A percentile compares a stretch with the other conserved stretches of the same genome.
These are phyloP conservation scores for Pseudochirops corinnae DNA, from an alignment of 2,797 vertebrate genomes.

Conservation along the genomic window DNA sequence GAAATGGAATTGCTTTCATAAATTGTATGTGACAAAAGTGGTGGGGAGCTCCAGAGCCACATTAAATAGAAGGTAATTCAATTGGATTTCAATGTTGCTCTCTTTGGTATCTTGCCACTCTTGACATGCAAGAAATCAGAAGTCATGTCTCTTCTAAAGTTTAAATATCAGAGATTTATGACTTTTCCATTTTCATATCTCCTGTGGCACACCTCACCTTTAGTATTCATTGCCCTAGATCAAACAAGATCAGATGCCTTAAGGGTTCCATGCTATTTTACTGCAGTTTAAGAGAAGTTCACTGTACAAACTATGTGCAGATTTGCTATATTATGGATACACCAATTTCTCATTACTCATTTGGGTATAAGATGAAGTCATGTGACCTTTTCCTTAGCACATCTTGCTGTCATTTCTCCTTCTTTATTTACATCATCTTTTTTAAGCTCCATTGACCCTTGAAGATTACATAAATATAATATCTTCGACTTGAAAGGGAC, in stretches of 20 bases:
- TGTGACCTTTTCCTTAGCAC: not conserved
- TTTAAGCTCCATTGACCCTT: not conserved
- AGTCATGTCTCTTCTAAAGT: not conserved
- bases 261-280: not conserved
- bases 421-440: not conserved
- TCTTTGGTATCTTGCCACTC: not conserved
- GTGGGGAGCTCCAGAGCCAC: not conserved
- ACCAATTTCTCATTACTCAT: not conserved
- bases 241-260: not conserved
- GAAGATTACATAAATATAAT: not conserved
- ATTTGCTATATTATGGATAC: not conserved
- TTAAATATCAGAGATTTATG: not conserved
- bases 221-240: not conserved
- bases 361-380: not conserved
- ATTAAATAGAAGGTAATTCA: not conserved
- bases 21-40: not conserved
- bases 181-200: constrained; percentile 2
- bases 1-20: not conserved
- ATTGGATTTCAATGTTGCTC: not conserved
- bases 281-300: not conserved
- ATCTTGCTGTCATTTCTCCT: not conserved
- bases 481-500: not conserved
- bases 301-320: not conserved
- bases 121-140: not conserved
- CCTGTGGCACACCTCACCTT: not conserved